Base-by-base conservation (phyloP, 2,797 vertebrate species). In the Lates japonicus region DNA sequence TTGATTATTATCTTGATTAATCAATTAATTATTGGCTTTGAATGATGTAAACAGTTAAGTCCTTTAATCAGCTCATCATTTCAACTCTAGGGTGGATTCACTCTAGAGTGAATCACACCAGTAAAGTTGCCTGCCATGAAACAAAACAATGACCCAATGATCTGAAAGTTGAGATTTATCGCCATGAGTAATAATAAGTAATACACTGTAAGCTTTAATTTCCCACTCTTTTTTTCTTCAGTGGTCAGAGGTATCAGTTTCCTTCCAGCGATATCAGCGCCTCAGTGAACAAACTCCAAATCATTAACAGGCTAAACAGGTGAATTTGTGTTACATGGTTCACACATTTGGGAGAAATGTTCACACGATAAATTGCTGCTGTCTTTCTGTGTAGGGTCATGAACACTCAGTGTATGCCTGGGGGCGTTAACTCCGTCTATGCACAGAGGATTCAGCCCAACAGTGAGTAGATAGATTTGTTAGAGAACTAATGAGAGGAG, bases 401-500 rank as follows among this genome's bases (percentile, higher is more conserved):
- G 62, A 82, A 67, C 67, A 39, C 65, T 51, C 20, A 19, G 37
- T 33, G 17, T 52, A 4, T 37, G 69, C 33, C 70, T 41, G 62
- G 22, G 76, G 57, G 62, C 22, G 5, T 49, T 44, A 8, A 51
- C 65, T 52, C 41, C 10, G 58, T 59, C 54, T 79, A 2, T 44
- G 67, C 71, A 19, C 39, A 1, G 14, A 66, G 61, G 72, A 70
- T 29, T 85, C 51, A 65, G 69, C 55, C 55, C 29, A 62, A 65
- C 60, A 25, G 29, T 41, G 58, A 79, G 64, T 25, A 73, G 70
- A 82, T 73, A 58, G 79, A 86, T 89, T 72, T 80, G 66, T 82
- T 82, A n/a, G 65, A 61, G 75, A 70, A 46, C 76, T 84, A 84
- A 88, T 84, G 77, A 81, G 57, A 55, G 52, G 75, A 72, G 65